These are phyloP conservation scores for Caiman crocodilus DNA, from an alignment of 2,797 vertebrate genomes.

Conservation along the genomic window DNA sequence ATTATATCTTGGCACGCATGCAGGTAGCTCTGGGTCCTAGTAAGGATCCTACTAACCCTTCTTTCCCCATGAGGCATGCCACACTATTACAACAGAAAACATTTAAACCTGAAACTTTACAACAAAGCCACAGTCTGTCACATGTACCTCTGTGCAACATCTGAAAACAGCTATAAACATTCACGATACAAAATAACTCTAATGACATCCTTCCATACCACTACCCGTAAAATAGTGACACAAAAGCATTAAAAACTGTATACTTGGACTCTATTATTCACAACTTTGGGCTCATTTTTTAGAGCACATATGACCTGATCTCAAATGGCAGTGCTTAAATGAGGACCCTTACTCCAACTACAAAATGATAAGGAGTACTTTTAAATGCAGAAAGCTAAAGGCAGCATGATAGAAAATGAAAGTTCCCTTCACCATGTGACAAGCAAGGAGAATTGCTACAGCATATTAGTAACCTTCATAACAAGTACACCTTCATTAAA, in stretches of 20 bases:
- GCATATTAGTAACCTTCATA: background rate
- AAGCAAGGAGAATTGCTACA: background rate
- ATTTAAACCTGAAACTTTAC: too few relatives aligned
- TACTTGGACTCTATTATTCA: background rate
- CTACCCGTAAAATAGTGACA: background rate
- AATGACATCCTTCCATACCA: too few relatives aligned
- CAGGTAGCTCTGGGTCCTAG: too few relatives aligned
- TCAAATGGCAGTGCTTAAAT: background rate
- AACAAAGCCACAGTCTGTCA: too few relatives aligned
- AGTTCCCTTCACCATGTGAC: background rate
- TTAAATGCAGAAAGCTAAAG: background rate
- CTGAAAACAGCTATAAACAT: too few relatives aligned
- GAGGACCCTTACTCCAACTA: background rate
- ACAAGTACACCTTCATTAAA: background rate
- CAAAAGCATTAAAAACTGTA: background rate
- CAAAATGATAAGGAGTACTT: background rate
- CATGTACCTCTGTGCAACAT: too few relatives aligned
- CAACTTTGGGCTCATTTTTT: background rate
- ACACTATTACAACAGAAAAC: too few relatives aligned
- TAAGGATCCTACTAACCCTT: too few relatives aligned
- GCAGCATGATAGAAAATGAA: fast-evolving
- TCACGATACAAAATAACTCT: too few relatives aligned
- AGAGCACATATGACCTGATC: background rate
- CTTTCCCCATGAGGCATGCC: too few relatives aligned
- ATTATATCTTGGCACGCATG: too few relatives aligned